Conservation (phyloP, 2,888 invertebrate species). For the Linnaemya vulpina region DNA sequence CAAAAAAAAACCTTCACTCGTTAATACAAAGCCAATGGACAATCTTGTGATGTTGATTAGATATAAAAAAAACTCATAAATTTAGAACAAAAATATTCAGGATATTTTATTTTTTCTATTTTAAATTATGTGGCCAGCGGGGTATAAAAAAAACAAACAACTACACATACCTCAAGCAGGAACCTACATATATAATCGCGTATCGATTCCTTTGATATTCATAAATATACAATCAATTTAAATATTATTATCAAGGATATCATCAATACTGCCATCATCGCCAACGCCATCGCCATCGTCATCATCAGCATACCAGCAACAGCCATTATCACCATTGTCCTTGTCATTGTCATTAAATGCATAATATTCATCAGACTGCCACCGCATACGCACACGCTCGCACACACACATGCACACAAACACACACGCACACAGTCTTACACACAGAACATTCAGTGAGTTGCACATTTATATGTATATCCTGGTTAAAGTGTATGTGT, state of each 20-base stretch:
- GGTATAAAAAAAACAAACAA: not conserved
- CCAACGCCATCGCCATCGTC: not conserved
- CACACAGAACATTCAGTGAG: slow-evolving; percentile 6
- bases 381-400: not conserved
- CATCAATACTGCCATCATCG: slow-evolving; percentile 31
- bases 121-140: not conserved
- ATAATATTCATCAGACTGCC: not conserved
- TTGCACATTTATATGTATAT: slow-evolving; percentile 9
- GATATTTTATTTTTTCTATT: not conserved
- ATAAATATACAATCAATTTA: slow-evolving; percentile 71
- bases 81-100: too few relatives aligned
- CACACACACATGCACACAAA: not conserved
- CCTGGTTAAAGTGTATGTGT: not conserved
- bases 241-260: slow-evolving; percentile 60
- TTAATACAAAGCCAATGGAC: too few relatives aligned
- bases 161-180: not conserved
- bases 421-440: not conserved
- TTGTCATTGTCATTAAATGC: slow-evolving; percentile 37
- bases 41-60: too few relatives aligned
- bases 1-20: too few relatives aligned
- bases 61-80: too few relatives aligned
- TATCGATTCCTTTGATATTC: slow-evolving; percentile 63
- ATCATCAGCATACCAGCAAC: slow-evolving; percentile 38
- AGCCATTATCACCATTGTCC: slow-evolving; percentile 41
- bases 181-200: slow-evolving; percentile 45